Percentiles rank a stretch among this genome's conserved stretches.
phyloP scores from a whole-genome alignment of 2,797 vertebrate species.

The Darevskia mixta region DNA sequence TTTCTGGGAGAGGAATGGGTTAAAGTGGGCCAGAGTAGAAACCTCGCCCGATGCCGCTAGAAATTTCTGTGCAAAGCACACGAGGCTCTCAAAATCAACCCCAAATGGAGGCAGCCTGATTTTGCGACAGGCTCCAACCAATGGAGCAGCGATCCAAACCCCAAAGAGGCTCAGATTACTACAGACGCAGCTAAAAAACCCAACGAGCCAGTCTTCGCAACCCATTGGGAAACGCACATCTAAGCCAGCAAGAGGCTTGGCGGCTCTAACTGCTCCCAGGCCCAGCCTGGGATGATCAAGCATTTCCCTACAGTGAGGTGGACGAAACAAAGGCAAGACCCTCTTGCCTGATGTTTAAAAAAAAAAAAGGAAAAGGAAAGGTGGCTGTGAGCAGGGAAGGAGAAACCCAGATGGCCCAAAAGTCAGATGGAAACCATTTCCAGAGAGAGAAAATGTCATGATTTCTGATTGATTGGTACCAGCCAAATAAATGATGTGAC shows the following conservation, averaged over 20 bases:
- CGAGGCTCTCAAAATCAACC: not conserved
- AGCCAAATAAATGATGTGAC: not conserved
- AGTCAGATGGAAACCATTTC: not conserved
- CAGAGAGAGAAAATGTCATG: not conserved
- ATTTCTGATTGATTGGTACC: not conserved
- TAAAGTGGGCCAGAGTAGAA: not conserved
- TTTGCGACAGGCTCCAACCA: conserved; percentile 2
- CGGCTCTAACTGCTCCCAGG: not conserved
- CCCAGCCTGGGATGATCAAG: not conserved
- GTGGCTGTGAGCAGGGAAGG: not conserved
- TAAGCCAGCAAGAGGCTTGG: not conserved
- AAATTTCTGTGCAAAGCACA: not conserved
- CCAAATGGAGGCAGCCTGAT: conserved; percentile 13
- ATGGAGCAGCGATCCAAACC: conserved; percentile 14
- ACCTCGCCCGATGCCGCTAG: not conserved
- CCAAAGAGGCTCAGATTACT: conserved; percentile 21
- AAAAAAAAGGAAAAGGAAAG: too few relatives aligned
- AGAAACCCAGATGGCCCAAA: not conserved
- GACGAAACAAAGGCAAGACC: not conserved
- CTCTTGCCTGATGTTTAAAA: not conserved
- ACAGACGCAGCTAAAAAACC: not conserved
- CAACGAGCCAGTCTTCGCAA: not conserved
- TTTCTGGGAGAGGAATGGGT: not conserved
- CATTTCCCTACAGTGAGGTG: not conserved
- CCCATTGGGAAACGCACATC: conserved; percentile 6